Conservation (phyloP, 1,140 invertebrate species). For the Eulimnadia texana region DNA sequence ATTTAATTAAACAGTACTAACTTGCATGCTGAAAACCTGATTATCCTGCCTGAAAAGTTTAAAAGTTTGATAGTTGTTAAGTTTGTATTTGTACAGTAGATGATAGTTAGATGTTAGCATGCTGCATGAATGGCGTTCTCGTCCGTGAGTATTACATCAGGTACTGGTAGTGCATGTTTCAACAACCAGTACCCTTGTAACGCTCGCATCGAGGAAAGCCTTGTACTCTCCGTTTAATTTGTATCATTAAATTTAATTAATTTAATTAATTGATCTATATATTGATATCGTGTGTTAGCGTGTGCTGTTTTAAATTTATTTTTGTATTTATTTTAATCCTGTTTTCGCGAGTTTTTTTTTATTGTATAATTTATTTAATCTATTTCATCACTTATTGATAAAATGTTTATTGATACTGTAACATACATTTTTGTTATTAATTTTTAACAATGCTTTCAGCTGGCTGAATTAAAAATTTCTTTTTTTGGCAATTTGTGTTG, state of each 20-base stretch:
- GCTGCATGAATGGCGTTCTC: conserved; percentile 2
- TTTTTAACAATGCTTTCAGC: too few species aligned
- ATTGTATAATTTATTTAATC: neutral
- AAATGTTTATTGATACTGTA: conserved; percentile 8
- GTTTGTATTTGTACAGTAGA: neutral
- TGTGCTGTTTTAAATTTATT: too few species aligned
- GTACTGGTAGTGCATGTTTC: conserved; percentile 58
- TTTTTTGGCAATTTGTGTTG: neutral
- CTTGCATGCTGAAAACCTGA: too few species aligned
- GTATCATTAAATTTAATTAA: too few species aligned
- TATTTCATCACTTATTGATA: neutral
- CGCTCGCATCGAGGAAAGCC: conserved; percentile 39
- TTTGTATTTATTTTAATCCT: too few species aligned
- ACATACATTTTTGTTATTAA: too few species aligned
- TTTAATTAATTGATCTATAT: too few species aligned
- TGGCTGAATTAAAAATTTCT: neutral
- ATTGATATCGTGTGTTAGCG: too few species aligned
- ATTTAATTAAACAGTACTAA: too few species aligned
- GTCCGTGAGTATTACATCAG: conserved; percentile 92
- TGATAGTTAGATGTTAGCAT: too few species aligned
- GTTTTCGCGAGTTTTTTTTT: neutral
- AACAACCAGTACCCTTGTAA: conserved; percentile 63
- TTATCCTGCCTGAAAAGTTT: too few species aligned
- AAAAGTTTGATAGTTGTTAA: too few species aligned
- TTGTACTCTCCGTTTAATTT: neutral